These are phyloP conservation scores for Macrostomum lignano DNA, from an alignment of 1,140 invertebrate species.

Conservation along the genomic window DNA sequence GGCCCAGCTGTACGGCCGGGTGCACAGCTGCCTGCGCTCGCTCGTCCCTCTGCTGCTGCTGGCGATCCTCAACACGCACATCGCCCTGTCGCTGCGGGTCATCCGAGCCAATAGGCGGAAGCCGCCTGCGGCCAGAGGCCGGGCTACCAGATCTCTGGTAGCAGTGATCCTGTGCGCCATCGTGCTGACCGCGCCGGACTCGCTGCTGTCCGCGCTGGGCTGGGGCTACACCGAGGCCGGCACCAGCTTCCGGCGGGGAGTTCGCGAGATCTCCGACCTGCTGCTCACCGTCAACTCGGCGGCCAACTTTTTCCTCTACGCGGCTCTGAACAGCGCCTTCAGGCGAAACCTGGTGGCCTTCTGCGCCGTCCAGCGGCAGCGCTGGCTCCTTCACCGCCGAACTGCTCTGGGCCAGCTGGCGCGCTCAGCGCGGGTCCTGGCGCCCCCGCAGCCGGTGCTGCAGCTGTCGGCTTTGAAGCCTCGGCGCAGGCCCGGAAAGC, in stretches of 20 bases:
- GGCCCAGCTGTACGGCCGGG: conserved; percentile 7
- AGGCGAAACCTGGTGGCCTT: conserved; percentile 17
- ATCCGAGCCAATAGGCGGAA: conserved; percentile 12
- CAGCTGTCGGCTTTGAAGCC: no score
- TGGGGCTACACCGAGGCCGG: conserved; percentile 22
- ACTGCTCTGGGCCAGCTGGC: no score
- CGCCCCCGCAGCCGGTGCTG: no score
- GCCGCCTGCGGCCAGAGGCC: conserved; percentile 9
- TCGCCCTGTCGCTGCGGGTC: conserved; percentile 36
- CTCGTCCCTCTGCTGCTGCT: conserved; percentile 12
- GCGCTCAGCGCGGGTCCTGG: no score
- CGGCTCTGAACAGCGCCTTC: conserved; percentile 44
- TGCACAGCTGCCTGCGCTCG: conserved; percentile 9
- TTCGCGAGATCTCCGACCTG: conserved; percentile 45
- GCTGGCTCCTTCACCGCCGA: no score
- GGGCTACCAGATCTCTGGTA: conserved; percentile 37
- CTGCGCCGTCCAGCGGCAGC: conserved; percentile 9
- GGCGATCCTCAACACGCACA: conserved; percentile 35
- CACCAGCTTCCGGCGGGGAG: conserved; percentile 25
- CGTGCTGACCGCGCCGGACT: conserved; percentile 42
- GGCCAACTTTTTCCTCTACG: conserved; percentile 46
- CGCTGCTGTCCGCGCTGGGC: conserved; percentile 31
- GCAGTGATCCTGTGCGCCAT: conserved; percentile 43
- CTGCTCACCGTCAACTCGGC: conserved; percentile 40
- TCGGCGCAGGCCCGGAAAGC: no score